Base-by-base conservation (phyloP, 2,797 vertebrate genomes). In the Trachops cirrhosus region DNA sequence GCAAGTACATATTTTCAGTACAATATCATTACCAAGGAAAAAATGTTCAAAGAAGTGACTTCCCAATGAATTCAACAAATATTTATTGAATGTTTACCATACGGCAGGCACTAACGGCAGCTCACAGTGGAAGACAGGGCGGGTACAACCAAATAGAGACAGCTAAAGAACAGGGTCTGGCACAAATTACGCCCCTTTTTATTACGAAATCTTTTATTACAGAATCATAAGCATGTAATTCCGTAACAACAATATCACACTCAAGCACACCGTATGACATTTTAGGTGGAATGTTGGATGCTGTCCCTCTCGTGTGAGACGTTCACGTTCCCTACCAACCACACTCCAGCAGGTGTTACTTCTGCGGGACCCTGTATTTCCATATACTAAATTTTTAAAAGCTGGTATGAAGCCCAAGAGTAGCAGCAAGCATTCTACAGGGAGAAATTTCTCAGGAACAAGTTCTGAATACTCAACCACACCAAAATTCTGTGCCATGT, bases 21-120 rank as follows among this genome's bases (percentile, higher is more conserved):
- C 59, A 90, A 32, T 83, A 5, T 59, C 52, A 77, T 77, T 48
- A 68, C 70, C 71, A 80, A 90, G 48, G n/a, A 64, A 78, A 83
- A 86, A 83, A 48, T 70, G 71, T 64, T 95, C 37, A 79, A 85
- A 88, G 41, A 85, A 88, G 3, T 54, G 32, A 90, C 78, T 93
- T 64, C 41, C 48, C 93, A 93, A 46, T 52, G 86, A 86, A 39
- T 64, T 94, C n/a, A 89, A 71, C 46, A 92, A 87, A 44, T 64
- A 90, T 67, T 87, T 86, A 62, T 24, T 57, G 37, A 93, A 39
- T 83, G 79, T 12, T 86, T 82, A 93, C 37, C 75, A 79, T 70
- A 80, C 6, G 14, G 7, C 44, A 89, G 39, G 52, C 77, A 78
- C n/a, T 79, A 15, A 80, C 85, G n/a, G 71, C 29, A 90, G 54